phyloP scores from a whole-genome alignment of 1,140 invertebrate genomes.

The Drosophila truncata region DNA sequence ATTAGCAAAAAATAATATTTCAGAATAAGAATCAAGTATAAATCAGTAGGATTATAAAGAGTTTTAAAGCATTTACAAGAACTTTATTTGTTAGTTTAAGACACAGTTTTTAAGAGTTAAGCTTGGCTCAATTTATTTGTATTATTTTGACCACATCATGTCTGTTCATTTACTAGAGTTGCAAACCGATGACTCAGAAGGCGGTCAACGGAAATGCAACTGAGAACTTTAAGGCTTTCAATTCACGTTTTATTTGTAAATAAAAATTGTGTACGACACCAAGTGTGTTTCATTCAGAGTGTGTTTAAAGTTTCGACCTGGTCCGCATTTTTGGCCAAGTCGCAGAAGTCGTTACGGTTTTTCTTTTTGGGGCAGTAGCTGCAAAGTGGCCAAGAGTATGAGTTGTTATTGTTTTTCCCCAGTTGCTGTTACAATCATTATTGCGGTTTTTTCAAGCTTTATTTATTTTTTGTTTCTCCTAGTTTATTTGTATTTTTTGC shows the following conservation, averaged over 20 bases:
- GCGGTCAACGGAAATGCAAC: slow-evolving; percentile 70
- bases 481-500: slow-evolving; percentile 15
- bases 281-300: slow-evolving; percentile 11
- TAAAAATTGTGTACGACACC: slow-evolving; percentile 11
- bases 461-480: slow-evolving; percentile 11
- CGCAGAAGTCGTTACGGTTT: slow-evolving; percentile 31
- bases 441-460: slow-evolving; percentile 21
- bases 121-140: neutral
- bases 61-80: no score
- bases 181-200: slow-evolving; percentile 63
- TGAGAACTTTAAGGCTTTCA: slow-evolving; percentile 36
- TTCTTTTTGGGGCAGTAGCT: neutral
- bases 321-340: neutral
- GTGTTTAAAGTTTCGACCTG: neutral
- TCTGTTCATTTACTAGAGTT: neutral
- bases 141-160: neutral
- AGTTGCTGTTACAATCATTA: slow-evolving; percentile 30
- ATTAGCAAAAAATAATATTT: no score
- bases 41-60: no score
- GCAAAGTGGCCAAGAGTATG: slow-evolving; percentile 25
- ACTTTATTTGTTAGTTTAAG: neutral
- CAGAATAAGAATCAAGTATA: no score
- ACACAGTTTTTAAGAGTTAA: neutral
- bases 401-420: slow-evolving; percentile 49
- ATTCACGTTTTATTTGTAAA: slow-evolving; percentile 12